A percentile compares a stretch with the other conserved stretches of the same genome.
phyloP scores from a whole-genome alignment of 2,888 invertebrate species.

The Brachyptera risi region DNA sequence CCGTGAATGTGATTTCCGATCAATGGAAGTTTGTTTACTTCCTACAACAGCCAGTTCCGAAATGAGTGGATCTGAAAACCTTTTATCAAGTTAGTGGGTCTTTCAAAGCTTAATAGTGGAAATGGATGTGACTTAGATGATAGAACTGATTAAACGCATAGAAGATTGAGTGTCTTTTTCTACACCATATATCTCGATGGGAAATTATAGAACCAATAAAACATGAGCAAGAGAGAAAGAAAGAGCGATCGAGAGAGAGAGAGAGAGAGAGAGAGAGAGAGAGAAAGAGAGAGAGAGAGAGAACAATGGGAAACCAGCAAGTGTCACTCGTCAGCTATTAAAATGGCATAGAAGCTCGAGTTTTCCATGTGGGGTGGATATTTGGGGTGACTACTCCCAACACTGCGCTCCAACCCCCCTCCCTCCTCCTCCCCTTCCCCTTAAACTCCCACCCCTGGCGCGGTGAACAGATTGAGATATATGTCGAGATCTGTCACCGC shows the following conservation, averaged over 20 bases:
- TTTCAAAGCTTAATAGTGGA: too few relatives aligned
- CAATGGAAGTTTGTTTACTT: too few relatives aligned
- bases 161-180: slow-evolving; percentile 18
- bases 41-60: too few relatives aligned
- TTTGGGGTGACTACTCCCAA: background rate
- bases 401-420: background rate
- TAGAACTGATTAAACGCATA: slow-evolving; percentile 15
- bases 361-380: background rate
- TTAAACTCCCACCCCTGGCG: background rate
- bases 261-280: background rate
- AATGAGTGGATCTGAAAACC: too few relatives aligned
- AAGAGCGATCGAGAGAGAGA: background rate
- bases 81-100: background rate
- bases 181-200: slow-evolving; percentile 21
- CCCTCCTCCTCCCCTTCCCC: too few relatives aligned
- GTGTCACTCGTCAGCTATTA: slow-evolving; percentile 20
- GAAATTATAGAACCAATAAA: slow-evolving; percentile 22
- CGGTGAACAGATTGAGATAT: slow-evolving; percentile 16
- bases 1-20: too few relatives aligned
- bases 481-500: background rate
- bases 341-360: slow-evolving; percentile 10
- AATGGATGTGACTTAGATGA: slow-evolving; percentile 15
- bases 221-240: background rate
- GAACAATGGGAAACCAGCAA: slow-evolving; percentile 7
- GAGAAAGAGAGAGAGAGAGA: too few relatives aligned